Evolutionary conservation across 2,113 vertebrate genomes (phyloP).

Genomic region (Megalops atlanticus): DNA sequence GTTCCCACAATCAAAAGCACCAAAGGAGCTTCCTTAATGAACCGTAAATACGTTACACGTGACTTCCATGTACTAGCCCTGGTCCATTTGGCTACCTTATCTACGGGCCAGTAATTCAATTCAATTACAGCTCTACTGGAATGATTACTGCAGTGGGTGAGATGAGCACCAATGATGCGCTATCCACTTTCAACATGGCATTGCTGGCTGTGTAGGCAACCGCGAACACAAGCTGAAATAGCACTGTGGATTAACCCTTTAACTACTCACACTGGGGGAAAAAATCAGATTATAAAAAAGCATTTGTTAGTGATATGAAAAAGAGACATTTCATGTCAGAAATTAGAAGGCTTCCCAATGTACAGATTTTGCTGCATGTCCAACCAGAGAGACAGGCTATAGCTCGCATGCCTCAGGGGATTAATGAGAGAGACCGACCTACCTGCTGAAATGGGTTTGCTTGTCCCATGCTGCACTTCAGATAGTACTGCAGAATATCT

Average conservation of each 20-base stretch:
- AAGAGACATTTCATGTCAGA: too few species aligned
- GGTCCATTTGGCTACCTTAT: neutral
- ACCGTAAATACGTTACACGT: neutral
- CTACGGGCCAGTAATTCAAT: neutral
- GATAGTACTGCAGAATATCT: constrained; percentile 90
- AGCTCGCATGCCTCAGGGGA: neutral
- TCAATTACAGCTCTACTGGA: neutral
- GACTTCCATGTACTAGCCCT: neutral
- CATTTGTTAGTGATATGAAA: too few species aligned
- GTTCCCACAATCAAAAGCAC: neutral
- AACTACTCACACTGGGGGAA: neutral
- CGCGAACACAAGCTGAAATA: neutral
- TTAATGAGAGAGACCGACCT: constrained; percentile 14
- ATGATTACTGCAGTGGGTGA: constrained; percentile 3
- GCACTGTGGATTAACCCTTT: neutral
- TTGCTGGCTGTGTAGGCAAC: neutral
- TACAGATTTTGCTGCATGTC: too few species aligned
- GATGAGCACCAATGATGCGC: neutral
- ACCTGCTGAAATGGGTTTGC: constrained; percentile 94
- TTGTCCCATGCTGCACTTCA: constrained; percentile 78
- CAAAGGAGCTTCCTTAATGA: neutral
- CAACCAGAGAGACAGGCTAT: neutral
- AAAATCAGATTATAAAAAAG: neutral
- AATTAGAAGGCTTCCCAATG: too few species aligned
- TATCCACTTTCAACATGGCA: neutral